Percentiles rank a stretch among this genome's conserved stretches.
Evolutionary conservation across 2,113 vertebrate species (phyloP).

Genomic region (Callospermophilus lateralis): DNA sequence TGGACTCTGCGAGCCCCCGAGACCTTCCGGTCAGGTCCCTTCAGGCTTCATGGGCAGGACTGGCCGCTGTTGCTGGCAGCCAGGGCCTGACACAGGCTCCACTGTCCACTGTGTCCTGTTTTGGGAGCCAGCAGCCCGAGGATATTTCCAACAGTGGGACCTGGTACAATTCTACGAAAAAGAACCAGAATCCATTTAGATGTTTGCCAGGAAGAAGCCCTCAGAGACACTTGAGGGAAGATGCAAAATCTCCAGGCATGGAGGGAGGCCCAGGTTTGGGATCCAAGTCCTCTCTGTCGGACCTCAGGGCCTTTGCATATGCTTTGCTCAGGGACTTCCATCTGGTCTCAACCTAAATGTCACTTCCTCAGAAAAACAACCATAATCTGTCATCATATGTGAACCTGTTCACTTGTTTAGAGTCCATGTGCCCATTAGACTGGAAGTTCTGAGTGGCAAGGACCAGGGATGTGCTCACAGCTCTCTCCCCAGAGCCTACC

Average conservation of each 20-base stretch:
- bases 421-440: not conserved
- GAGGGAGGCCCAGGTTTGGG: not conserved
- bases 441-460: not conserved
- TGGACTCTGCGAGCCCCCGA: not conserved
- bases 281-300: not conserved
- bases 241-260: not conserved
- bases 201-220: not conserved
- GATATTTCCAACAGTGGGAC: not conserved
- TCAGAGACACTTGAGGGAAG: not conserved
- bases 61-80: not conserved
- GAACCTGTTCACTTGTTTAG: not conserved
- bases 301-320: not conserved
- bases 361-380: not conserved
- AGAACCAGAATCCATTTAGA: constrained; percentile 8
- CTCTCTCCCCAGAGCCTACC: not conserved
- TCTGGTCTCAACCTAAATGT: not conserved
- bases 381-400: not conserved
- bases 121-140: constrained; percentile 14
- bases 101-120: not conserved
- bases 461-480: not conserved
- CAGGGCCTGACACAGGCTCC: not conserved
- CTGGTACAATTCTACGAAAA: not conserved
- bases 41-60: not conserved
- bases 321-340: not conserved
- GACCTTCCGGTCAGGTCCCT: not conserved